Conservation (phyloP, 2,888 invertebrate genomes). For the Leptinotarsa rubiginosa region DNA sequence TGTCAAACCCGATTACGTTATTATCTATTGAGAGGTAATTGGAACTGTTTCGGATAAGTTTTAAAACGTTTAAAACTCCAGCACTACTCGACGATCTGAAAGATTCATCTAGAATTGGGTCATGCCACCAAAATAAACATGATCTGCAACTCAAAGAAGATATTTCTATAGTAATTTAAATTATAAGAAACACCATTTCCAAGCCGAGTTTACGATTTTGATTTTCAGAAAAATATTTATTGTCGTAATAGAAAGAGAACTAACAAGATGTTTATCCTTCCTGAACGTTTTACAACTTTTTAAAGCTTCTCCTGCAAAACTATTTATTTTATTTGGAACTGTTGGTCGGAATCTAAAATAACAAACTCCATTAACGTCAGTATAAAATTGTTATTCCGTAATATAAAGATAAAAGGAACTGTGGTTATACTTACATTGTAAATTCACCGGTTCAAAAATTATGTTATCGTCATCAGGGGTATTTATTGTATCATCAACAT, state of each 20-base stretch:
- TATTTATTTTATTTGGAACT: constrained; percentile 1
- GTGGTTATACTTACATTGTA: too few relatives aligned
- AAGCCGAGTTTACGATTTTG: background rate
- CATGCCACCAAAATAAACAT: too few relatives aligned
- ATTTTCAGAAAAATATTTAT: constrained; percentile 8
- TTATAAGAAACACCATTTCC: background rate
- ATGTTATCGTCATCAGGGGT: background rate
- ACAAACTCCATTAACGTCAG: background rate
- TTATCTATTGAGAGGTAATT: background rate
- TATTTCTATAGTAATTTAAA: too few relatives aligned
- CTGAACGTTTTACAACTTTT: constrained; percentile 15
- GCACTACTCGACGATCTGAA: too few relatives aligned
- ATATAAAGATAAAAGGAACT: background rate
- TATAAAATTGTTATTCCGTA: background rate
- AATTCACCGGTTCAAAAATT: background rate
- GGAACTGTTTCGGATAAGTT: too few relatives aligned
- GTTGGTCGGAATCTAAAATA: background rate
- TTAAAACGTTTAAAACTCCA: too few relatives aligned
- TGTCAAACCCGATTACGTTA: too few relatives aligned
- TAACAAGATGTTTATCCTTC: constrained; percentile 9
- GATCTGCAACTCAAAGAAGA: too few relatives aligned
- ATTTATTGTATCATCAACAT: background rate
- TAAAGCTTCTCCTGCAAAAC: background rate
- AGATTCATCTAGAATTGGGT: too few relatives aligned
- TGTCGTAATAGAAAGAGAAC: background rate